Evolutionary conservation across 2,113 vertebrate genomes (phyloP), one percentile per base, ranked within the genome.

Genomic region (Elachura formosa): DNA sequence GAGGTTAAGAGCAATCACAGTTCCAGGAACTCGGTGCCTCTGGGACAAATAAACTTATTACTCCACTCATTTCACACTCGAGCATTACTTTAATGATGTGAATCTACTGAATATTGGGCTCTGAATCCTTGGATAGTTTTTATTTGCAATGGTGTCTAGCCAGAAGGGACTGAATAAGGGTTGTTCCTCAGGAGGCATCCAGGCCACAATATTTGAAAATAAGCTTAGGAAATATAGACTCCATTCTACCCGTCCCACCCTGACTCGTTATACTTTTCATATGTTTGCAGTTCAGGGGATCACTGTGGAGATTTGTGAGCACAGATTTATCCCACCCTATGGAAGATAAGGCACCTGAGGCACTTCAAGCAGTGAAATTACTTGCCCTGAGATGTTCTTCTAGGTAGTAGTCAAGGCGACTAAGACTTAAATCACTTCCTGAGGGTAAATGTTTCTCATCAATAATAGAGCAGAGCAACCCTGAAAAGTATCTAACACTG

Each of bases 21-120:
- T 41, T 84, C 62, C 58, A 68, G 84, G 41, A 96, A 78, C 15
- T 59, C 0, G 0, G 15, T 68, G 25, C 56, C 49, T 89, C 62
- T 84, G 81, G 56, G 62, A 81, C 11, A 84, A 91, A 78, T 72
- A 82, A 84, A 72, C 51, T 67, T 69, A 40, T 94, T 93, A 91
- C 63, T 91, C n/a, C 49, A 87, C 15, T 11, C 36, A 51, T 38
- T 91, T 91, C 10, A 73, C 40, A 91, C 43, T 78, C 74, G 87
- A 81, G 23, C 4, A 36, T 31, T 84, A 18, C 46, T 87, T 74
- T 81, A 91, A 67, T 55, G 38, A 52, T 1, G 8, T 46, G 43
- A 11, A 55, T 80, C 36, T 41, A 40, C 14, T 33, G 33, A 84
- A 18, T 62, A 46, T 5, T 67, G 33, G 36, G 33, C 25, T 87